These are phyloP conservation scores for Epinephelus lanceolatus DNA, from an alignment of 2,113 vertebrate species.

Conservation along the genomic window DNA sequence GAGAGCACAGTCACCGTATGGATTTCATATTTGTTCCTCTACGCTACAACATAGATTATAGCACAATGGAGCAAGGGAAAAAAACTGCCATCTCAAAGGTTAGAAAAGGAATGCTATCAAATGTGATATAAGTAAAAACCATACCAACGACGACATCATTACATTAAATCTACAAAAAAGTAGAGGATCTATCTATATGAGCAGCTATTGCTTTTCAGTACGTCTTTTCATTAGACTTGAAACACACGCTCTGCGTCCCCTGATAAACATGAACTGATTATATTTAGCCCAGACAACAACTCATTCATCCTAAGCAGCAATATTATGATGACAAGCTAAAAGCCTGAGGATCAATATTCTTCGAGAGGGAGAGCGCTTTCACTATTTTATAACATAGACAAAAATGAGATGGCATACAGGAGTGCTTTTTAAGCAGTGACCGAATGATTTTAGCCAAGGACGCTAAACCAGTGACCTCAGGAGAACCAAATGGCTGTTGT, in stretches of 20 bases:
- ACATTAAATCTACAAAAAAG: background rate
- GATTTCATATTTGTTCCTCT: constrained; percentile 70
- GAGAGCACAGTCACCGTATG: constrained; percentile 51
- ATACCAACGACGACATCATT: background rate
- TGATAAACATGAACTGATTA: constrained; percentile 4
- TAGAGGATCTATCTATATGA: background rate
- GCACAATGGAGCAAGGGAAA: constrained; percentile 33
- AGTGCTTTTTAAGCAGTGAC: background rate
- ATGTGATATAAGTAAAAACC: background rate
- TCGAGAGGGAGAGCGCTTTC: background rate
- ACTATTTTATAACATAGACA: background rate
- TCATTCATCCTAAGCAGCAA: constrained; percentile 13
- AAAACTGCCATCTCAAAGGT: background rate
- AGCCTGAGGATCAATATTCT: constrained; percentile 39
- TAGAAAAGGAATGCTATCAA: background rate
- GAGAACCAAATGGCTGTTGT: background rate
- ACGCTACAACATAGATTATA: constrained; percentile 44
- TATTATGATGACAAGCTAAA: constrained; percentile 24
- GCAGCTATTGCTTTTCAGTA: background rate
- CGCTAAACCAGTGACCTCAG: background rate
- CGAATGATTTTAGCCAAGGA: background rate
- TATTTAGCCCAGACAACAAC: constrained; percentile 12
- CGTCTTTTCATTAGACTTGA: background rate
- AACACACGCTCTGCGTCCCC: background rate
- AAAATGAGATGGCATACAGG: background rate